Evolutionary conservation across 2,113 vertebrate genomes (phyloP).

Genomic region (Malurus elegans): DNA sequence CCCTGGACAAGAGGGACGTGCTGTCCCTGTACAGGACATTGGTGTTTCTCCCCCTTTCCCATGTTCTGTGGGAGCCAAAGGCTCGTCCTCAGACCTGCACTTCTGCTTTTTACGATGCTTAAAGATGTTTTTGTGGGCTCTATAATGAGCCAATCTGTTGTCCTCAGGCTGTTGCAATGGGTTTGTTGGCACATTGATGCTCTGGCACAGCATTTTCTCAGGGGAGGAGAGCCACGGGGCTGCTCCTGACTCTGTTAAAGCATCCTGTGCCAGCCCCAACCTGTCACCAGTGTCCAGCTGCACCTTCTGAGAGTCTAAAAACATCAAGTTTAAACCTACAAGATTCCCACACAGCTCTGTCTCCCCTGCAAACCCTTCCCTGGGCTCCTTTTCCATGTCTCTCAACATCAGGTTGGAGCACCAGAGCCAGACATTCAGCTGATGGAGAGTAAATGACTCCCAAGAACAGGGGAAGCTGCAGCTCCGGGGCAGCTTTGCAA

Average conservation of each 20-base stretch:
- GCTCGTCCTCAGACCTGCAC: background rate
- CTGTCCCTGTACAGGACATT: background rate
- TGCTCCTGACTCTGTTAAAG: background rate
- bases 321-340: background rate
- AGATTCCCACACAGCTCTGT: rapidly evolving
- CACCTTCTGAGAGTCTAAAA: background rate
- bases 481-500: background rate
- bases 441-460: background rate
- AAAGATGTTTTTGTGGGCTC: background rate
- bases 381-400: rapidly evolving
- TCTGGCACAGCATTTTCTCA: rapidly evolving
- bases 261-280: background rate
- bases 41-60: background rate
- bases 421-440: background rate
- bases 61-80: background rate
- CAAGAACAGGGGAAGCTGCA: background rate
- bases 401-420: background rate
- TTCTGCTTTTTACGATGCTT: background rate
- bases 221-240: background rate
- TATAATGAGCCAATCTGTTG: background rate
- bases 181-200: background rate
- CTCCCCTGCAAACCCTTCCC: background rate
- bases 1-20: rapidly evolving
- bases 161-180: rapidly evolving
- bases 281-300: rapidly evolving